Percentiles rank a stretch among this genome's conserved stretches.
Conservation (phyloP, 2,113 vertebrate genomes). For the Cromileptes altivelis region DNA sequence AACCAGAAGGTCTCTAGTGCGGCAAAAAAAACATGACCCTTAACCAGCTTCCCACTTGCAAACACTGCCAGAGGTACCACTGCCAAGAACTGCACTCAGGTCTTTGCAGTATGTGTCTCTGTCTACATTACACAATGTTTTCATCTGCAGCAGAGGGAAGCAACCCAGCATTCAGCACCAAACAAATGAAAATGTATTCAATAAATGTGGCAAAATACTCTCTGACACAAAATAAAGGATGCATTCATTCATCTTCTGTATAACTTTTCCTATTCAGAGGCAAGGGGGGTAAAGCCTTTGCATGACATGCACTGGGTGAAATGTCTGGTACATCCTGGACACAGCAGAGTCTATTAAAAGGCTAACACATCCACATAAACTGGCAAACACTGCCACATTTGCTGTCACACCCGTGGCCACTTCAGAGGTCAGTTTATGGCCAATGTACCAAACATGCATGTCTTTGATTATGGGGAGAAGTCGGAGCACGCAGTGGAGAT, state of each 20-base stretch:
- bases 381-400: neutral
- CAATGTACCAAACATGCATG: neutral
- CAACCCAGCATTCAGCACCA: neutral
- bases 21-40: conserved; percentile 15
- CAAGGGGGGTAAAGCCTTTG: neutral
- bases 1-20: neutral
- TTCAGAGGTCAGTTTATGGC: neutral
- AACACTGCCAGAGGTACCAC: neutral
- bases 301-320: neutral
- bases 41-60: conserved; percentile 5
- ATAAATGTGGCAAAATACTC: neutral
- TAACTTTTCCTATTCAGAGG: neutral
- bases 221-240: neutral
- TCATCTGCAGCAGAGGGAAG: conserved; percentile 11
- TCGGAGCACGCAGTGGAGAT: neutral
- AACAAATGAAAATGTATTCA: neutral
- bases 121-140: neutral
- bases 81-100: conserved; percentile 28
- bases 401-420: neutral
- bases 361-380: neutral
- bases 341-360: neutral
- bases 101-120: conserved; percentile 10
- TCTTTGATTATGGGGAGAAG: neutral
- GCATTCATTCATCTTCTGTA: neutral
- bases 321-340: neutral